Conservation (phyloP, 2,888 invertebrate species). For the Megaustenia siamemsis region DNA sequence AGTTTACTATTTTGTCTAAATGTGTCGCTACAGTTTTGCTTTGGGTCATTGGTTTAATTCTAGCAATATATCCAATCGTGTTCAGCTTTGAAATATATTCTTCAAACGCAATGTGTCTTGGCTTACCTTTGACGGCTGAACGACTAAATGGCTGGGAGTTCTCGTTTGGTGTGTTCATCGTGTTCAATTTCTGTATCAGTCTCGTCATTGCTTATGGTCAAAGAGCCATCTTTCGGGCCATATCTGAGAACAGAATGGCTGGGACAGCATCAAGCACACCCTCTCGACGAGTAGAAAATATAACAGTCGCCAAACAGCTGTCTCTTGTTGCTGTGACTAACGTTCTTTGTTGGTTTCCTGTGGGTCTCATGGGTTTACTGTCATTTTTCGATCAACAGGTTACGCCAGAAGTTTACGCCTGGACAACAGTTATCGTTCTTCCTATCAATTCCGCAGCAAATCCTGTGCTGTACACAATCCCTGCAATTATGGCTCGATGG, state of each 20-base stretch:
- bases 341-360: conserved; percentile 73
- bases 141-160: neutral
- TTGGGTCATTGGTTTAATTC: conserved; percentile 10
- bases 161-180: conserved; percentile 62
- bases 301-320: conserved; percentile 71
- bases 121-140: neutral
- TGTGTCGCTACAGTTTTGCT: conserved; percentile 66
- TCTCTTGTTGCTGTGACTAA: conserved; percentile 69
- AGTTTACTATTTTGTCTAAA: conserved; percentile 24
- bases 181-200: conserved; percentile 71
- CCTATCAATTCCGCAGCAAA: conserved; percentile 48
- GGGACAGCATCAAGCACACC: conserved; percentile 17
- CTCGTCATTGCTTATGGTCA: conserved; percentile 73
- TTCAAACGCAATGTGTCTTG: conserved; percentile 17
- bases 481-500: conserved; percentile 9
- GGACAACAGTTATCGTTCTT: conserved; percentile 36
- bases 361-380: conserved; percentile 30
- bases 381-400: conserved; percentile 14
- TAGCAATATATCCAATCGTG: neutral
- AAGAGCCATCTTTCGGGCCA: conserved; percentile 69
- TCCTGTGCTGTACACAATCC: conserved; percentile 46
- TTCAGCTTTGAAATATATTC: no score
- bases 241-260: neutral
- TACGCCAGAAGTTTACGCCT: conserved; percentile 6
- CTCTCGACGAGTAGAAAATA: conserved; percentile 55